A percentile compares a stretch with the other conserved stretches of the same genome.
Evolutionary conservation across 2,797 vertebrate genomes (phyloP).

Genomic region (Danio tinwini): DNA sequence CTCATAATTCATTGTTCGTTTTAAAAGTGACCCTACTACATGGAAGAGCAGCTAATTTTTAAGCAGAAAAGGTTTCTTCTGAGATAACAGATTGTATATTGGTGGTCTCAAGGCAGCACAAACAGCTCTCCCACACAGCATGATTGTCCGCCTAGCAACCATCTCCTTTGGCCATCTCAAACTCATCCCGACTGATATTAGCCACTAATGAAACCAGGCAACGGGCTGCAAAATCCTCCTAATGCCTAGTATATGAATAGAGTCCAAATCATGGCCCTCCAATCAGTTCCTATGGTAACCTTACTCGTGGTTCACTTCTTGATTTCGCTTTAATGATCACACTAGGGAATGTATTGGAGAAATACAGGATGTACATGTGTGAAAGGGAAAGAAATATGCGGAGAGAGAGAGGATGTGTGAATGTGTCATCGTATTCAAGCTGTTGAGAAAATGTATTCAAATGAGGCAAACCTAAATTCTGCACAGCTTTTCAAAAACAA

Average conservation of each 20-base stretch:
- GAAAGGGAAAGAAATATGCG: constrained; percentile 7
- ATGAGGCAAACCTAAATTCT: constrained; percentile 19
- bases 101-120: constrained; percentile 4
- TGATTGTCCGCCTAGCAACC: constrained; percentile 13
- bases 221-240: constrained; percentile 36
- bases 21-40: not conserved
- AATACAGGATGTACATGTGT: constrained; percentile 45
- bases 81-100: constrained; percentile 29
- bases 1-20: constrained; percentile 28
- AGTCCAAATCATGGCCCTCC: constrained; percentile 44
- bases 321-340: constrained; percentile 60
- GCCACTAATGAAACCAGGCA: constrained; percentile 47
- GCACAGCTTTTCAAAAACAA: constrained; percentile 28
- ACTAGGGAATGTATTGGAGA: constrained; percentile 51
- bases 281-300: constrained; percentile 61
- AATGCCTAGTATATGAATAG: constrained; percentile 40
- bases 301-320: constrained; percentile 47
- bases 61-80: not conserved
- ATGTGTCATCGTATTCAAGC: constrained; percentile 52
- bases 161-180: not conserved
- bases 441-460: constrained; percentile 49
- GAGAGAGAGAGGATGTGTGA: constrained; percentile 31
- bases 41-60: constrained; percentile 6
- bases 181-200: constrained; percentile 3
- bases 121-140: constrained; percentile 34